These are phyloP conservation scores for Calliopsis andreniformis DNA, from an alignment of 1,140 invertebrate genomes.

Conservation along the genomic window DNA sequence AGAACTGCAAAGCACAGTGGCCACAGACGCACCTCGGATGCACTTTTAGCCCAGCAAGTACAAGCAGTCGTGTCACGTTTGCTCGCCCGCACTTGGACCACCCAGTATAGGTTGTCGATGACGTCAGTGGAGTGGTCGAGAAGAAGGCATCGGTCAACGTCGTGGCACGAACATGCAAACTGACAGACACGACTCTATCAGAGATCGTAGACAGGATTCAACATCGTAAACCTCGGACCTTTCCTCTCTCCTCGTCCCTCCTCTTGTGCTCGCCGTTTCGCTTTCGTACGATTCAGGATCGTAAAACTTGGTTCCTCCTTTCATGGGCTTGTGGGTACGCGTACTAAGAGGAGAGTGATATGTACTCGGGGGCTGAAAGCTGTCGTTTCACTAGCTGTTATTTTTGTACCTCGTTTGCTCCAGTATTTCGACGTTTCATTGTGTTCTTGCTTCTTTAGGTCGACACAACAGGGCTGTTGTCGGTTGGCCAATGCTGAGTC, in stretches of 20 bases:
- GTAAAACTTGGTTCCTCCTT: slow-evolving; percentile 49
- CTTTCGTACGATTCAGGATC: slow-evolving; percentile 38
- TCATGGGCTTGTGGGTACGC: slow-evolving; percentile 35
- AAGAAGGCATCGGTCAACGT: slow-evolving; percentile 58
- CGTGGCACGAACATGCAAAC: slow-evolving; percentile 47
- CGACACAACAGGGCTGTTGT: too few relatives aligned
- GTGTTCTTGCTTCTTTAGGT: background rate
- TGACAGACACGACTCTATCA: slow-evolving; percentile 58
- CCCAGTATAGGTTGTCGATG: slow-evolving; percentile 49
- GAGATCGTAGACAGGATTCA: slow-evolving; percentile 52
- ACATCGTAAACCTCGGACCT: slow-evolving; percentile 50
- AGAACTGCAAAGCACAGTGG: too few relatives aligned
- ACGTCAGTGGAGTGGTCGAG: slow-evolving; percentile 43
- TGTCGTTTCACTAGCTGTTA: background rate
- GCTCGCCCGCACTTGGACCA: slow-evolving; percentile 3
- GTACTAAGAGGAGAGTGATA: slow-evolving; percentile 28
- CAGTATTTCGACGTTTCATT: slow-evolving; percentile 17
- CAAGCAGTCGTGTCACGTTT: background rate
- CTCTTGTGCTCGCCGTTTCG: slow-evolving; percentile 20
- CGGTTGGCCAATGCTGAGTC: too few relatives aligned
- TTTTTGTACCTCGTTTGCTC: slow-evolving; percentile 23
- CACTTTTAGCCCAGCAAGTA: background rate
- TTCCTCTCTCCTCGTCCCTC: slow-evolving; percentile 12
- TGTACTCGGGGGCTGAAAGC: too few relatives aligned
- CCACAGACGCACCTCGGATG: background rate